phyloP scores from a whole-genome alignment of 2,797 vertebrate genomes.

The Balearica regulorum region DNA sequence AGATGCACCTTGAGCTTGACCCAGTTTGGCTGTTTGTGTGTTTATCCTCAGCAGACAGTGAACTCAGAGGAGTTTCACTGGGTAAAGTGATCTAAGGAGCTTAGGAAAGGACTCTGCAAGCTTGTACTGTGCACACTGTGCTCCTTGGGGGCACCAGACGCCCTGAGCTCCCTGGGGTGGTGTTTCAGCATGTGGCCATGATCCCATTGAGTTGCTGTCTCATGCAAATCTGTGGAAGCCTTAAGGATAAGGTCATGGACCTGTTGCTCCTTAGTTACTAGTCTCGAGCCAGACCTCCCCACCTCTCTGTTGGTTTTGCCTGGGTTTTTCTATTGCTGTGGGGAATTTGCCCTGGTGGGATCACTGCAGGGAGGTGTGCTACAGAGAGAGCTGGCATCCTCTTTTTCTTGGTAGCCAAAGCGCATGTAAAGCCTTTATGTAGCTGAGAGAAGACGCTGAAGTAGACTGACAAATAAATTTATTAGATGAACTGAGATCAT shows the following conservation, averaged over 20 bases:
- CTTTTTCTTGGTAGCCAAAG: neutral
- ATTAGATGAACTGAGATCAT: neutral
- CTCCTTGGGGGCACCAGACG: neutral
- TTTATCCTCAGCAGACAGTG: conserved; percentile 12
- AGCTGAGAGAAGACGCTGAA: neutral
- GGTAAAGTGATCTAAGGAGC: neutral
- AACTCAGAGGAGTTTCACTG: neutral
- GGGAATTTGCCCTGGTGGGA: neutral
- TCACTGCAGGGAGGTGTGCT: neutral
- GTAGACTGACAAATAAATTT: neutral
- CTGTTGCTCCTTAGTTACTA: neutral
- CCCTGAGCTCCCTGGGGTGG: neutral
- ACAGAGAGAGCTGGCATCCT: neutral
- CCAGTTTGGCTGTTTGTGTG: neutral
- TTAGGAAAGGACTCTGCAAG: neutral
- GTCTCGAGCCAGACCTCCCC: neutral
- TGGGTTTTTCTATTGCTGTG: neutral
- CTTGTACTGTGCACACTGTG: neutral
- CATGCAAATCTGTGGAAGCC: neutral
- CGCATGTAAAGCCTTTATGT: neutral
- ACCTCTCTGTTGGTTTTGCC: neutral
- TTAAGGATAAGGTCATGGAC: neutral
- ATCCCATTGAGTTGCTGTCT: neutral
- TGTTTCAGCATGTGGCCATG: neutral
- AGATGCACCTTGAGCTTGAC: conserved; percentile 27